Evolutionary conservation across 2,113 vertebrate species (phyloP).

Genomic region (Sceloporus undulatus): DNA sequence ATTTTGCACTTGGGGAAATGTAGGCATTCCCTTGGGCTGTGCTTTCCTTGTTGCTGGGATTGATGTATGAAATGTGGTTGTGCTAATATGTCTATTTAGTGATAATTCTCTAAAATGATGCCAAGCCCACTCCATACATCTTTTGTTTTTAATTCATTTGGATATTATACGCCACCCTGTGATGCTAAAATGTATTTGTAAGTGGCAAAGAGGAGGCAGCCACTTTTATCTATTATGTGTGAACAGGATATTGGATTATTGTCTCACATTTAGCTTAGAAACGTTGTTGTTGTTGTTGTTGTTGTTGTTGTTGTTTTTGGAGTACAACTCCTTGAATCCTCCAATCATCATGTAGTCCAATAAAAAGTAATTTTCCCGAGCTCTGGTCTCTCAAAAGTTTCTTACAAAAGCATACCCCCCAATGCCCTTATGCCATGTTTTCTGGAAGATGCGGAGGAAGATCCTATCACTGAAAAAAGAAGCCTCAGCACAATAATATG

Average conservation of each 20-base stretch:
- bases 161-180: no score
- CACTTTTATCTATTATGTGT: background rate
- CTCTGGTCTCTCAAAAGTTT: no score
- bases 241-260: background rate
- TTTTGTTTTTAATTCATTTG: background rate
- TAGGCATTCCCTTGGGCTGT: background rate
- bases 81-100: background rate
- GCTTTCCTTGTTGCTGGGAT: background rate
- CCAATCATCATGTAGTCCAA: no score
- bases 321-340: no score
- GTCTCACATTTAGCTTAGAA: no score
- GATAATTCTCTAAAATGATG: background rate
- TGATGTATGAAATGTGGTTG: background rate
- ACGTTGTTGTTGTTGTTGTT: no score
- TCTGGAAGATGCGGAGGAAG: background rate
- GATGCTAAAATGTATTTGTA: background rate
- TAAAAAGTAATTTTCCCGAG: no score
- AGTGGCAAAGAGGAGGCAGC: background rate
- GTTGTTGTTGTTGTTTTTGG: no score
- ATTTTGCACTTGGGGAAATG: background rate
- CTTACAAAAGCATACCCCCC: background rate
- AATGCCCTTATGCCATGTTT: background rate
- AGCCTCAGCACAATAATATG: background rate
- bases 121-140: background rate
- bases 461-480: background rate